Percentiles rank a stretch among this genome's conserved stretches.
Conservation (phyloP, 2,797 vertebrate genomes). For the Liparis tanakae region DNA sequence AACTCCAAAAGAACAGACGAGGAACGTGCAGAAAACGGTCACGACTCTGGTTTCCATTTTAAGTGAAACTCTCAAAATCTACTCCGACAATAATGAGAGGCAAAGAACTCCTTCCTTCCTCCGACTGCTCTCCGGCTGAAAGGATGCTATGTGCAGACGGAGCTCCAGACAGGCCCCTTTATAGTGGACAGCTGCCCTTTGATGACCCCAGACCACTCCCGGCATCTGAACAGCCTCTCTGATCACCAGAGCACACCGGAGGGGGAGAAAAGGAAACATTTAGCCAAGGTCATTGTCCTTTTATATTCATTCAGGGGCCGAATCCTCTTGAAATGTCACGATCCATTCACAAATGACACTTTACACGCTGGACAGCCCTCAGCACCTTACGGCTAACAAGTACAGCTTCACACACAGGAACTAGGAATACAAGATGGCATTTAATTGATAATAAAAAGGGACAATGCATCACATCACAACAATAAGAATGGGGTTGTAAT, state of each 20-base stretch:
- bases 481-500: constrained; percentile 21
- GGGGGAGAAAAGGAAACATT: constrained; percentile 56
- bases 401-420: constrained; percentile 2
- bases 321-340: constrained; percentile 42
- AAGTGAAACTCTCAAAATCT: constrained; percentile 14
- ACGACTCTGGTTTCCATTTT: constrained; percentile 59
- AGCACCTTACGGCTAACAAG: constrained; percentile 6
- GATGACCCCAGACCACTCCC: constrained; percentile 82
- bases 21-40: constrained; percentile 29
- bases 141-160: constrained; percentile 67
- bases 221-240: constrained; percentile 79
- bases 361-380: constrained; percentile 17
- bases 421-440: background rate
- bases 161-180: constrained; percentile 72
- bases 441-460: constrained; percentile 6
- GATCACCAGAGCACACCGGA: constrained; percentile 79
- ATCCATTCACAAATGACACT: constrained; percentile 28
- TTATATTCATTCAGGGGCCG: constrained; percentile 43
- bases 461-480: background rate
- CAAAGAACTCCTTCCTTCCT: constrained; percentile 59
- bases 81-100: background rate
- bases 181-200: constrained; percentile 82
- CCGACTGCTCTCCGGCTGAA: constrained; percentile 64
- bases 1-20: constrained; percentile 39
- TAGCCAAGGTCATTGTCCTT: constrained; percentile 80